Percentiles rank a stretch among this genome's conserved stretches.
Evolutionary conservation across 2,113 vertebrate species (phyloP).

Genomic region (Lophius piscatorius): DNA sequence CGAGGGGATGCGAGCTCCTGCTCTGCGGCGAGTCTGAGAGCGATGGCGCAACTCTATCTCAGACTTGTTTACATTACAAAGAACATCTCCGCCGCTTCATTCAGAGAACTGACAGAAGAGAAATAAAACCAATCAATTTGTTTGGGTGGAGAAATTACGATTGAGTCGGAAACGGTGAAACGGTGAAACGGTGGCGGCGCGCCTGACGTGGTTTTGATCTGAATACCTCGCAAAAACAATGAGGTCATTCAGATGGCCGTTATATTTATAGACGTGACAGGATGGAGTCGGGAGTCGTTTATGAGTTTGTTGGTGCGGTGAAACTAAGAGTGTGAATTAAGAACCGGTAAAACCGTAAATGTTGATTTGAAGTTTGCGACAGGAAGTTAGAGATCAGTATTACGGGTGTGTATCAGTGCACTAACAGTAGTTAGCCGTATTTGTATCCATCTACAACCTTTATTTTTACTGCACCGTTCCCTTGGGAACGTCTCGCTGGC

Average conservation of each 20-base stretch:
- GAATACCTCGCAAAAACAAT: conserved; percentile 42
- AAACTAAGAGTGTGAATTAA: too few relatives aligned
- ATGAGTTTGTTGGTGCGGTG: too few relatives aligned
- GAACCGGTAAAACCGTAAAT: too few relatives aligned
- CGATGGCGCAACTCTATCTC: background rate
- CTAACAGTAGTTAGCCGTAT: too few relatives aligned
- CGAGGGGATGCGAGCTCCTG: conserved; percentile 17
- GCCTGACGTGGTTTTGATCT: conserved; percentile 26
- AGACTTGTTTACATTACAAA: conserved; percentile 29
- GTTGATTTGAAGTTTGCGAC: too few relatives aligned
- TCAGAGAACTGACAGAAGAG: conserved; percentile 8
- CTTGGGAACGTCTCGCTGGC: too few relatives aligned
- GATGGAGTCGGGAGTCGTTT: too few relatives aligned
- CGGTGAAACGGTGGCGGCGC: conserved; percentile 38
- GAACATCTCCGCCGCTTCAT: conserved; percentile 11
- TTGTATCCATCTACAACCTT: too few relatives aligned
- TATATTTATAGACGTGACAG: conserved; percentile 25
- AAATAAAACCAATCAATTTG: conserved; percentile 31
- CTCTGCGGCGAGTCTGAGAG: conserved; percentile 4
- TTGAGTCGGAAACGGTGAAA: conserved; percentile 46
- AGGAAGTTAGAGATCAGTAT: too few relatives aligned
- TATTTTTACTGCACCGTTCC: too few relatives aligned
- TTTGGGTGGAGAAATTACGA: conserved; percentile 45
- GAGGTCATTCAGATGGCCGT: conserved; percentile 30
- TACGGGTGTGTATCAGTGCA: too few relatives aligned